These are phyloP conservation scores for Anaspis maculata DNA, from an alignment of 2,888 invertebrate genomes.

Conservation along the genomic window DNA sequence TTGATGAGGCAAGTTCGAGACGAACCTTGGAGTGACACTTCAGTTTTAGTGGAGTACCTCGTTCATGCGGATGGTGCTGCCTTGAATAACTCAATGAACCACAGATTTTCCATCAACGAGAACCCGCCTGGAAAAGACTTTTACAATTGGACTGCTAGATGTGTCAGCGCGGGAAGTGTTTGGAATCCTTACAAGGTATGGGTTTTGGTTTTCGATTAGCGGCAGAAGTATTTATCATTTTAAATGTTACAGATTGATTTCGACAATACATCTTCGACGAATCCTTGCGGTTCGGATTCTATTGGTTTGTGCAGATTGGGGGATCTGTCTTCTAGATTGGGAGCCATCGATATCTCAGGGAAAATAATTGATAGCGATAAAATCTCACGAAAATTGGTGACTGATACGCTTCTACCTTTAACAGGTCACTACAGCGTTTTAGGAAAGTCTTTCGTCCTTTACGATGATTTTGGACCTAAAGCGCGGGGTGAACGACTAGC, in stretches of 20 bases:
- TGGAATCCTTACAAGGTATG: slow-evolving; percentile 68
- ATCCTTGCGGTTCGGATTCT: slow-evolving; percentile 48
- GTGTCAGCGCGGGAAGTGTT: slow-evolving; percentile 67
- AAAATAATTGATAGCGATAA: slow-evolving; percentile 54
- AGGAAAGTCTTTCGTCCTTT: slow-evolving; percentile 77
- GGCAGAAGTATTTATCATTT: not conserved
- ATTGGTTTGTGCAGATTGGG: slow-evolving; percentile 65
- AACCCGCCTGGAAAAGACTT: slow-evolving; percentile 75
- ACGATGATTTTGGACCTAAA: slow-evolving; percentile 79
- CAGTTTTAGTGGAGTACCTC: slow-evolving; percentile 72
- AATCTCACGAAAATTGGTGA: slow-evolving; percentile 67
- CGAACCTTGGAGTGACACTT: slow-evolving; percentile 77
- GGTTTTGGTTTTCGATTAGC: slow-evolving; percentile 3
- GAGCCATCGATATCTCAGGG: slow-evolving; percentile 66
- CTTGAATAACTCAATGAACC: slow-evolving; percentile 62
- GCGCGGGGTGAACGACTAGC: slow-evolving; percentile 83
- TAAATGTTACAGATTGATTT: slow-evolving; percentile 46
- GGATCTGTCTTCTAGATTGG: slow-evolving; percentile 66
- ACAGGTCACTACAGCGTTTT: slow-evolving; percentile 66
- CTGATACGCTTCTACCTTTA: slow-evolving; percentile 68
- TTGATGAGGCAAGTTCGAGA: slow-evolving; percentile 73
- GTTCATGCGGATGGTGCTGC: slow-evolving; percentile 81
- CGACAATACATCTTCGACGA: slow-evolving; percentile 51
- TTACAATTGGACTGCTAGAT: slow-evolving; percentile 83
- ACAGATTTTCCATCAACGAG: slow-evolving; percentile 80